Evolutionary conservation across 2,113 vertebrate species (phyloP).

Genomic region (Podarcis raffonei): DNA sequence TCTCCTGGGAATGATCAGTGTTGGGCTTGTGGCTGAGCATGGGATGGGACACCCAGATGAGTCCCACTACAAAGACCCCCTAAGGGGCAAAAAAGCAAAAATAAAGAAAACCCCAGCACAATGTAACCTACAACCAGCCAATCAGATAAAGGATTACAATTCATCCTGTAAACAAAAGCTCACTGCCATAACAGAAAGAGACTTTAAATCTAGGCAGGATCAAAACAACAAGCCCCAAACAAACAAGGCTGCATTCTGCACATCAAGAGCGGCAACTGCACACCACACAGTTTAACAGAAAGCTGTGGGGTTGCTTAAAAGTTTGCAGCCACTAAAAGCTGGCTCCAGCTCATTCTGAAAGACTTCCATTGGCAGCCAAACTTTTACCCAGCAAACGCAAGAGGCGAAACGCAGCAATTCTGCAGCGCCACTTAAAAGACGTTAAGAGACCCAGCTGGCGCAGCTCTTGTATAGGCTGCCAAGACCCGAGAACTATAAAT

Average conservation of each 20-base stretch:
- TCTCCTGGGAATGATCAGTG: neutral
- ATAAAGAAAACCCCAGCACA: neutral
- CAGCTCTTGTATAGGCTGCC: neutral
- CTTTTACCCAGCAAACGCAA: neutral
- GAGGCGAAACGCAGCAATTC: neutral
- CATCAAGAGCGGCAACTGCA: constrained; percentile 23
- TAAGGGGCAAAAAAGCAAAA: neutral
- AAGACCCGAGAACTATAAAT: neutral
- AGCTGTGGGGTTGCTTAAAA: constrained; percentile 7
- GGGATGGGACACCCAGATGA: neutral
- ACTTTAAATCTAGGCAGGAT: constrained; percentile 1
- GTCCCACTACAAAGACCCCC: neutral
- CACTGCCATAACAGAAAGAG: neutral
- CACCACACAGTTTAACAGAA: constrained; percentile 20
- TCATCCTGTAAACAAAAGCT: neutral
- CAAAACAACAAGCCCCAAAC: constrained; percentile 11
- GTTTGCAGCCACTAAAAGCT: constrained; percentile 11
- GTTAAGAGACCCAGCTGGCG: constrained; percentile 2
- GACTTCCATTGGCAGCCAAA: constrained; percentile 22
- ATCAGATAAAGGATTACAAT: constrained; percentile 16
- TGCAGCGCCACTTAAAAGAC: neutral
- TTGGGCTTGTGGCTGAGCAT: neutral
- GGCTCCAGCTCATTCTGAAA: constrained; percentile 12
- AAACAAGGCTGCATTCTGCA: neutral
- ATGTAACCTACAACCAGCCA: neutral